These are phyloP conservation scores for Furcula furcula DNA, from an alignment of 2,888 invertebrate species.

Conservation along the genomic window DNA sequence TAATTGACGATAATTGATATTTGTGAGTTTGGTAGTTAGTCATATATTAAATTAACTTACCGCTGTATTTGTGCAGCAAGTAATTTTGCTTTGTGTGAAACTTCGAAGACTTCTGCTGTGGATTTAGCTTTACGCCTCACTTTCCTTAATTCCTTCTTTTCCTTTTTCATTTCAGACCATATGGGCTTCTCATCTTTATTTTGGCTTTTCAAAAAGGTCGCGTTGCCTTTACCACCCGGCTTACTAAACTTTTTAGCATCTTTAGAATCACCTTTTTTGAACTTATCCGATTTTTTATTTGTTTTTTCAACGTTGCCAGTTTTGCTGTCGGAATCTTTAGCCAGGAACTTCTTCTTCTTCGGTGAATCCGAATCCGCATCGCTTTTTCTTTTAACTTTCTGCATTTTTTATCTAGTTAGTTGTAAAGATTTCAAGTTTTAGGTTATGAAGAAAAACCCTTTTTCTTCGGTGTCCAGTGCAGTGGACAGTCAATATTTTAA, in stretches of 20 bases:
- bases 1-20: too few species aligned
- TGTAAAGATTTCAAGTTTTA: too few species aligned
- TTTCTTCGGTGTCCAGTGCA: too few species aligned
- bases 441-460: background rate
- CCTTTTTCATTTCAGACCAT: constrained; percentile 89
- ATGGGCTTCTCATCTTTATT: constrained; percentile 74
- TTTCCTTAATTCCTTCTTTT: constrained; percentile 86
- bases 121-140: constrained; percentile 84
- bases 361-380: constrained; percentile 35
- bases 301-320: constrained; percentile 13
- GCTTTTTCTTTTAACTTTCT: constrained; percentile 64
- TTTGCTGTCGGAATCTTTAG: constrained; percentile 22
- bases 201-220: constrained; percentile 43
- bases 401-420: constrained; percentile 43
- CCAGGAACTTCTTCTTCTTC: constrained; percentile 58
- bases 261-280: constrained; percentile 24
- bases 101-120: constrained; percentile 67
- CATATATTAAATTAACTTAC: too few species aligned
- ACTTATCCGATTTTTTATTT: constrained; percentile 15
- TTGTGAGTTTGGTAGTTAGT: too few species aligned
- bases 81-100: constrained; percentile 70
- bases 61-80: constrained; percentile 71
- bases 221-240: constrained; percentile 33
- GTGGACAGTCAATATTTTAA: too few species aligned
- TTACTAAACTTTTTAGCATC: constrained; percentile 30